phyloP scores from a whole-genome alignment of 37 sponge, comb jelly and placozoan genomes.

The Lycopodina hypogea region DNA sequence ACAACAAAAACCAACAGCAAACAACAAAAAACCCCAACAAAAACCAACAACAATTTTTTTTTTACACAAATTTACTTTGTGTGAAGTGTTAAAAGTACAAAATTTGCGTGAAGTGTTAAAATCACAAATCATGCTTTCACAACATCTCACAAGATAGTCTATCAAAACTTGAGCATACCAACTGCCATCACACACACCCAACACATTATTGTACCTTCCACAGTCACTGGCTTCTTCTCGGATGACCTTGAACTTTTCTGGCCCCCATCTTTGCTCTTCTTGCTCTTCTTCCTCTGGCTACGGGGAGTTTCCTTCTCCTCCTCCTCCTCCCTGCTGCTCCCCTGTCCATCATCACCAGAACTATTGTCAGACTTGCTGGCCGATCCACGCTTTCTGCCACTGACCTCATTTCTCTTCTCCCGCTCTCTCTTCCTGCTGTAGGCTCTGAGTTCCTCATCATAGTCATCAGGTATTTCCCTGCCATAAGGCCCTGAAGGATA shows the following conservation, averaged over 20 bases:
- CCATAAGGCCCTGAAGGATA: conserved; percentile 21
- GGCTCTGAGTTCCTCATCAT: conserved; percentile 62
- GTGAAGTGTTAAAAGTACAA: too few relatives aligned
- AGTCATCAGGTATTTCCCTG: conserved; percentile 50
- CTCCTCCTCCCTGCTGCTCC: neutral
- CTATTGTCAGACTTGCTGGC: conserved; percentile 26
- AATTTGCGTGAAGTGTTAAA: too few relatives aligned
- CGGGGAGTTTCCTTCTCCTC: conserved; percentile 11
- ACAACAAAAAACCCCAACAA: too few relatives aligned
- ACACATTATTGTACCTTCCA: neutral
- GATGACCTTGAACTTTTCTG: neutral
- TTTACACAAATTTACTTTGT: too few relatives aligned
- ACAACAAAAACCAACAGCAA: too few relatives aligned
- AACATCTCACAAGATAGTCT: too few relatives aligned
- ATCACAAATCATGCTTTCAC: too few relatives aligned
- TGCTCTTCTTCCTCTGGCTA: conserved; percentile 13
- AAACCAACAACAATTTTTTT: too few relatives aligned
- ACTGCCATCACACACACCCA: neutral
- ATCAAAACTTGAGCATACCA: too few relatives aligned
- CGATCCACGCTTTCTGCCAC: conserved; percentile 2
- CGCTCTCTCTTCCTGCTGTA: conserved; percentile 51
- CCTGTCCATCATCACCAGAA: neutral
- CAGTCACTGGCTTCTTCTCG: neutral
- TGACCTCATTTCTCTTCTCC: conserved; percentile 20
- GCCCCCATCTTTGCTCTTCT: conserved; percentile 6